Conservation (phyloP, 2,888 invertebrate species). For the Rhopalosiphum nymphaeae region DNA sequence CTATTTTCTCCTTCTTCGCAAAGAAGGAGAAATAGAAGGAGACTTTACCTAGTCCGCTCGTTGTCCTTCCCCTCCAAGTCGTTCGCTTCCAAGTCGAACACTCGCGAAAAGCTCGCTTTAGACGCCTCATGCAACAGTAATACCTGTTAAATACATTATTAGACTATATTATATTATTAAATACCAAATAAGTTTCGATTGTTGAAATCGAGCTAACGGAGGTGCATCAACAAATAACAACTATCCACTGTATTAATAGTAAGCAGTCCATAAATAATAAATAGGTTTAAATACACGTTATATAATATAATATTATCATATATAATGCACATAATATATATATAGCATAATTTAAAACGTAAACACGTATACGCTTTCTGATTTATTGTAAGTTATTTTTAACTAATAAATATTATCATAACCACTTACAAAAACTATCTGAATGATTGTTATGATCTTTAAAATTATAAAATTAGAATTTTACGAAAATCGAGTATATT, state of each 20-base stretch:
- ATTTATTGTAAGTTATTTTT: neutral
- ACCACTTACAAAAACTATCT: neutral
- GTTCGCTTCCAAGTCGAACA: slow-evolving; percentile 93
- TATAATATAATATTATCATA: neutral
- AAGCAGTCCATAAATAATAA: neutral
- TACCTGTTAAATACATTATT: slow-evolving; percentile 73
- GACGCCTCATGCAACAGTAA: slow-evolving; percentile 91
- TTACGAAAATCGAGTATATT: neutral
- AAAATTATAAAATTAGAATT: neutral
- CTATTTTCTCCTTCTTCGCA: slow-evolving; percentile 29
- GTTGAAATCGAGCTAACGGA: neutral
- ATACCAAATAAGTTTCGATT: neutral
- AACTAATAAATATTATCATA: neutral
- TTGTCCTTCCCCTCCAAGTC: slow-evolving; percentile 87
- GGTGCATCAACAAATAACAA: neutral
- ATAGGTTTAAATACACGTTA: neutral
- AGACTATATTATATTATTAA: neutral
- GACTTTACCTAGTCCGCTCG: slow-evolving; percentile 78
- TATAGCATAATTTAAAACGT: neutral
- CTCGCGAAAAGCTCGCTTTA: slow-evolving; percentile 92
- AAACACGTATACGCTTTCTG: neutral
- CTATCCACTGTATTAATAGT: neutral
- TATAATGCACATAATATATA: neutral
- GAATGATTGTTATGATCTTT: neutral
- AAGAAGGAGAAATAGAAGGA: slow-evolving; percentile 54